These are phyloP conservation scores for Propithecus perrieri DNA, from an alignment of 2,797 vertebrate species.

Conservation along the genomic window DNA sequence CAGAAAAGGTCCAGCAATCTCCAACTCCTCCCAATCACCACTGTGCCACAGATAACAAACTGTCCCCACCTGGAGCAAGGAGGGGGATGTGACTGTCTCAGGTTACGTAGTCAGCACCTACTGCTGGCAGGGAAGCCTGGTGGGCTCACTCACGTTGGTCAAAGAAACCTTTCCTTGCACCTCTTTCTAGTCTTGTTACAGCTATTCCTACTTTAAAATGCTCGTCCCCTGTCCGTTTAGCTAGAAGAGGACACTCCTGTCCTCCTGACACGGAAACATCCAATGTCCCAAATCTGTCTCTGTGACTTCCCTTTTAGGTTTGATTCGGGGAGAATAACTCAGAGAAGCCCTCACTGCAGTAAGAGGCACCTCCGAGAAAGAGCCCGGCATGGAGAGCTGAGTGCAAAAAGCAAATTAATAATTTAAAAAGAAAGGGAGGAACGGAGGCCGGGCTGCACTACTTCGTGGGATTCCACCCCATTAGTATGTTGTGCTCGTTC, in stretches of 20 bases:
- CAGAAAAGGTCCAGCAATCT: neutral
- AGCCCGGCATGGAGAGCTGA: neutral
- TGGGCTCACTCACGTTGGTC: neutral
- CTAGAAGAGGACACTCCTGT: neutral
- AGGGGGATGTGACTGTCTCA: neutral
- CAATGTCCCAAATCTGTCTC: fast-evolving
- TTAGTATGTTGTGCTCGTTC: constrained; percentile 63
- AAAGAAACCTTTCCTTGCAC: neutral
- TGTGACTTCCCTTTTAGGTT: neutral
- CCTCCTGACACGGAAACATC: fast-evolving
- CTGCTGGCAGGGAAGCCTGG: fast-evolving
- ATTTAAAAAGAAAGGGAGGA: neutral
- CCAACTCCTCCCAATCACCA: neutral
- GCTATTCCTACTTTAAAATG: neutral
- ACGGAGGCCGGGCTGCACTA: neutral
- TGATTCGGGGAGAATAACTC: neutral
- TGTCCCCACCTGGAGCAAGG: fast-evolving
- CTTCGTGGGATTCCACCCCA: constrained; percentile 64
- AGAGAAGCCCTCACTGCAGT: neutral
- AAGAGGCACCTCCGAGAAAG: neutral
- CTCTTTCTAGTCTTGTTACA: neutral
- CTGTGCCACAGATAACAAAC: fast-evolving
- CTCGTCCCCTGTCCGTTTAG: fast-evolving
- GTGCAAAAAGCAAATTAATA: constrained; percentile 15
- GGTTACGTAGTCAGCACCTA: fast-evolving